Percentiles rank a stretch among this genome's conserved stretches.
phyloP scores from a whole-genome alignment of 2,797 vertebrate genomes.

The Dicrostonyx torquatus region DNA sequence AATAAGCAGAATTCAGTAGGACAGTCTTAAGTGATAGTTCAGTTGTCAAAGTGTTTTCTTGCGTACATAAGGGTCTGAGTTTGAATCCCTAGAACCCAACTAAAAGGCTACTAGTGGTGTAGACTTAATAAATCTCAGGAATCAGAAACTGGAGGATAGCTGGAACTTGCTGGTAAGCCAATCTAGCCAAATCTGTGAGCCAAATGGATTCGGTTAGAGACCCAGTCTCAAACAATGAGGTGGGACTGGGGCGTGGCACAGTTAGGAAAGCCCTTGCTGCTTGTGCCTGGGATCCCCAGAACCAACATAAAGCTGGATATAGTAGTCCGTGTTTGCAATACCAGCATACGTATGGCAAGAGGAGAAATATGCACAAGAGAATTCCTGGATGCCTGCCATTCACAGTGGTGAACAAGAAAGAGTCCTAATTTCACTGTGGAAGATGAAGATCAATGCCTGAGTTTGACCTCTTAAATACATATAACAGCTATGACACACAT shows the following conservation, averaged over 20 bases:
- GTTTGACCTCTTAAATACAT: background rate
- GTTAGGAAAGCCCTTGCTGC: background rate
- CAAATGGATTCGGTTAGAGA: background rate
- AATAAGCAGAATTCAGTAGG: background rate
- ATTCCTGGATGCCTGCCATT: background rate
- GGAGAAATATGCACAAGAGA: background rate
- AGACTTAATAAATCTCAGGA: background rate
- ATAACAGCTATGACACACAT: background rate
- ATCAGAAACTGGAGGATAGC: background rate
- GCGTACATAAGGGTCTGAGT: background rate
- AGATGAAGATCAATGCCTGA: background rate
- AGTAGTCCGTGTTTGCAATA: background rate
- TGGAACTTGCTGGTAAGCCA: background rate
- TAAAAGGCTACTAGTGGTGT: background rate
- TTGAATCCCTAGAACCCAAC: background rate
- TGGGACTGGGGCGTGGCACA: background rate
- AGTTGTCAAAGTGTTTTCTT: background rate
- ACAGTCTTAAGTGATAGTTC: background rate
- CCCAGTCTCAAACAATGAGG: background rate
- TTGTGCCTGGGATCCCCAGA: background rate
- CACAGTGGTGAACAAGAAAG: background rate
- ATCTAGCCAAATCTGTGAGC: background rate
- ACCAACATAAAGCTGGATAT: background rate
- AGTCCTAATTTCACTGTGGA: background rate
- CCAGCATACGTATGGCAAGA: no score